Conservation (phyloP, 2,113 vertebrate species). For the Otis tarda region DNA sequence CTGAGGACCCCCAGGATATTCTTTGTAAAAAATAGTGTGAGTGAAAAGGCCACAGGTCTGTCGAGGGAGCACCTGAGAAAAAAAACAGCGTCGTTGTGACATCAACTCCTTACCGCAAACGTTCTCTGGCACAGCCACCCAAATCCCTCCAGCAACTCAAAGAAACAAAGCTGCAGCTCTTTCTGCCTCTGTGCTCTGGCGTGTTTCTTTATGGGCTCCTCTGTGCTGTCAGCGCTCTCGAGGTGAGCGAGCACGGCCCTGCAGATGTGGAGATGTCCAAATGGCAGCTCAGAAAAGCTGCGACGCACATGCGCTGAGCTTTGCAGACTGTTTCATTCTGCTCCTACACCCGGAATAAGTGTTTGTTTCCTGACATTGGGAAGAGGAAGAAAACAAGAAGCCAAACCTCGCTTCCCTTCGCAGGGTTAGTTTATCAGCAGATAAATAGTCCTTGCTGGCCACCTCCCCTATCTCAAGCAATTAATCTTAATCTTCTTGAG, state of each 20-base stretch:
- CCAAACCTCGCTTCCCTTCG: not conserved
- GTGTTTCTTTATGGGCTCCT: not conserved
- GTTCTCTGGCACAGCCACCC: not conserved
- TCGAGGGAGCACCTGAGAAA: slow-evolving; percentile 90
- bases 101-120: not conserved
- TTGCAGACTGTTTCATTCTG: not conserved
- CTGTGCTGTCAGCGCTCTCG: not conserved
- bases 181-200: not conserved
- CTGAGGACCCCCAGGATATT: slow-evolving; percentile 94
- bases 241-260: not conserved
- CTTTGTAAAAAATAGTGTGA: slow-evolving; percentile 98
- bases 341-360: not conserved
- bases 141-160: not conserved
- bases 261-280: not conserved
- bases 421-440: slow-evolving; percentile 3
- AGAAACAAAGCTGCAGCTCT: not conserved
- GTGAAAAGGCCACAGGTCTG: slow-evolving; percentile 99
- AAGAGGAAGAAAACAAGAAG: not conserved
- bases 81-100: not conserved
- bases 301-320: not conserved
- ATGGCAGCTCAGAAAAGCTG: not conserved
- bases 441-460: not conserved
- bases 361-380: not conserved
- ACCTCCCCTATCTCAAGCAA: not conserved
- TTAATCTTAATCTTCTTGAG: not conserved